Evolutionary conservation across 2,888 invertebrate species (phyloP), one percentile per base, ranked within the genome.

Genomic region (Ecliptopera silaceata): DNA sequence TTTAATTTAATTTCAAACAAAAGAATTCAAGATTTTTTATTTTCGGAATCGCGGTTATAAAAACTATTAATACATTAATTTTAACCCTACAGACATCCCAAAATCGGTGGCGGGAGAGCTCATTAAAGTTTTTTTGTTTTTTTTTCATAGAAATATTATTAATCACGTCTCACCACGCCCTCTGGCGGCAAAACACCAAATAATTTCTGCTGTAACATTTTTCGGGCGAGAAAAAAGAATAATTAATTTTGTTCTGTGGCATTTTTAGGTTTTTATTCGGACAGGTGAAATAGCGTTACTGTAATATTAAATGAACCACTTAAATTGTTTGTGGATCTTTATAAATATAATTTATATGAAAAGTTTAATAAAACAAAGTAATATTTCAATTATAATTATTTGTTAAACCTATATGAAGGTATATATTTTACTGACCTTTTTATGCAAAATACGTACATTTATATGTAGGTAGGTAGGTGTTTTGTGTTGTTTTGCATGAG

Each of bases 101-200:
- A 61, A 74, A 68, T 70, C 72, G 49, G 70, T 72, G 69, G 74
- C 72, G 74, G 71, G 63, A 69, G 62, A 76, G 77, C 79, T 88
- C 86, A 87, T 88, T 88, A 88, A 76, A 76, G 82, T 86, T 86
- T 66, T n/a, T n/a, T n/a, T n/a, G n/a, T n/a, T n/a, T n/a, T n/a
- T n/a, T n/a, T 86, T 87, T 82, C 82, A 81, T 83, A 86, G 86
- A 87, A 88, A 83, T 86, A 83, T 86, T n/a, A 89, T 90, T 88
- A 90, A 90, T 90, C 88, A 88, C 75, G 69, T 66, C 67, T 63
- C 50, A 69, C 86, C 84, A 74, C 90, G 87, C 89, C 89, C 85
- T 73, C 84, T 76, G 73, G 79, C 86, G 86, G 88, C 84, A 86
- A 90, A 90, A 88, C 80, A 88, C 89, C 88, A 89, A 90, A 89